phyloP scores from a whole-genome alignment of 2,888 invertebrate species.

The Spicauda simplicius region DNA sequence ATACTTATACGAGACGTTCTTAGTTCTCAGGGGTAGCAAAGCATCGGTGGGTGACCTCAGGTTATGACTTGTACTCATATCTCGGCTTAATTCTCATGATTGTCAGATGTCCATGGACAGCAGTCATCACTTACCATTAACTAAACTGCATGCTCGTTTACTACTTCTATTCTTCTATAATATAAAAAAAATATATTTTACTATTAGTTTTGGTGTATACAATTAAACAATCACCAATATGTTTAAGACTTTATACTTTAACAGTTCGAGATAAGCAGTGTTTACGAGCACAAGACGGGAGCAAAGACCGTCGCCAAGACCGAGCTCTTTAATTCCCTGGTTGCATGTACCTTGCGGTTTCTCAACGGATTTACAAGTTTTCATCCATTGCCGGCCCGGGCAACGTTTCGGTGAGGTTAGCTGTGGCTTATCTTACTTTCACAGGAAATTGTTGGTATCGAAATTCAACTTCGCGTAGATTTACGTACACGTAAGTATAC shows the following conservation, averaged over 20 bases:
- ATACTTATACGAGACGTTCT: no score
- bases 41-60: no score
- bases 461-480: slow-evolving; percentile 13
- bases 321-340: slow-evolving; percentile 52
- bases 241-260: background rate
- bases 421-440: slow-evolving; percentile 54
- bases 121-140: no score
- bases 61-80: no score
- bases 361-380: slow-evolving; percentile 76
- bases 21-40: no score
- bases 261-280: slow-evolving; percentile 10
- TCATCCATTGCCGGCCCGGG: slow-evolving; percentile 73
- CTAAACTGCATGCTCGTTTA: no score
- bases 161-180: no score
- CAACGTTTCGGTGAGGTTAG: slow-evolving; percentile 64
- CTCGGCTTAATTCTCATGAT: no score
- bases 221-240: background rate
- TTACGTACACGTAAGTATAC: slow-evolving; percentile 21
- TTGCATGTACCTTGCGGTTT: slow-evolving; percentile 71
- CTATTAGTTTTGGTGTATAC: background rate
- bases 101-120: no score
- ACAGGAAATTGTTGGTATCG: slow-evolving; percentile 47
- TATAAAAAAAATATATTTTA: no score
- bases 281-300: slow-evolving; percentile 15
- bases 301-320: slow-evolving; percentile 44